Evolutionary conservation across 2,113 vertebrate species (phyloP).

Genomic region (Sitta europaea): DNA sequence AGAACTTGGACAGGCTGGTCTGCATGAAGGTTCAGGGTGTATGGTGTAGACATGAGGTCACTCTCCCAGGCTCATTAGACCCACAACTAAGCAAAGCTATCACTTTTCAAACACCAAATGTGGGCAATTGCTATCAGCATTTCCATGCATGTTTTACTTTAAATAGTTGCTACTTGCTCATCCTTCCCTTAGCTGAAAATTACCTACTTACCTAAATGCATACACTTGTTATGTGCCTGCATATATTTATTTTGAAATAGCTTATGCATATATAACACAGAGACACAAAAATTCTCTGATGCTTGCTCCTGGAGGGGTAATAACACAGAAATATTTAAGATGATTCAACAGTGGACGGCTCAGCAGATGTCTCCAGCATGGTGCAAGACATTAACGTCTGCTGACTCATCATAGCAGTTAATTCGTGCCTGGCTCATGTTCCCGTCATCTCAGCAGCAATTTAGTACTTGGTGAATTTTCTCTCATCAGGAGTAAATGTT

Average conservation of each 20-base stretch:
- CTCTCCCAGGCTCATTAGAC: not conserved
- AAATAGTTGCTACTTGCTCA: constrained; percentile 49
- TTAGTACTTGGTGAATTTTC: constrained; percentile 60
- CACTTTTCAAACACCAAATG: constrained; percentile 5
- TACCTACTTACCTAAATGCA: constrained; percentile 55
- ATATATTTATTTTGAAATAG: constrained; percentile 61
- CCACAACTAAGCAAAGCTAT: not conserved
- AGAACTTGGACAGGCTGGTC: not conserved
- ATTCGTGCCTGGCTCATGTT: constrained; percentile 53
- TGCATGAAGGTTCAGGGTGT: not conserved
- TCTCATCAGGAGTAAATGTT: constrained; percentile 61
- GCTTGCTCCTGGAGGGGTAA: constrained; percentile 31
- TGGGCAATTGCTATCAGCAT: constrained; percentile 47
- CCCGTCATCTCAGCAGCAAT: constrained; percentile 60
- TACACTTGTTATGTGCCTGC: constrained; percentile 32
- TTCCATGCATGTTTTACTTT: constrained; percentile 57
- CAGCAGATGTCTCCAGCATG: constrained; percentile 39
- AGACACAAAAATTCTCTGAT: constrained; percentile 4
- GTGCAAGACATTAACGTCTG: constrained; percentile 29
- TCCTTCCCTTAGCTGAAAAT: constrained; percentile 51
- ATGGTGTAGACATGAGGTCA: not conserved
- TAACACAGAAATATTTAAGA: constrained; percentile 32
- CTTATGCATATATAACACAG: constrained; percentile 31
- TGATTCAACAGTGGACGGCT: constrained; percentile 56
- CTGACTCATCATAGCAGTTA: constrained; percentile 54